Evolutionary conservation across 2,113 vertebrate species (phyloP), one percentile per base, ranked within the genome.

Genomic region (Solea senegalensis): DNA sequence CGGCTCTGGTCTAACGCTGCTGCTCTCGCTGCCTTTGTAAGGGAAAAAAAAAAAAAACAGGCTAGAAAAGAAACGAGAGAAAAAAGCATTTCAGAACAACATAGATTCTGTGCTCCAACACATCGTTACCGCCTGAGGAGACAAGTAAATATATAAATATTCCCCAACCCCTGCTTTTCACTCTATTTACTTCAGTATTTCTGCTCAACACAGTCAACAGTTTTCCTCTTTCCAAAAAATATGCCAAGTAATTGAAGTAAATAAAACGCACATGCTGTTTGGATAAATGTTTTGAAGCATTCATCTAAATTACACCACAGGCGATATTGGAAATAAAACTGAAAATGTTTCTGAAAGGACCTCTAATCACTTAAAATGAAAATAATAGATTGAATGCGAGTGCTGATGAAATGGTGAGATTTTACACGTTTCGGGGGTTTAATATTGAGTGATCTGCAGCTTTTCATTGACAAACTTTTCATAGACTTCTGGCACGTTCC

Each of bases 1-100:
- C 80, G 80, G 86, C 91, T 88, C 91, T 91, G 87, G 90, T 91
- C 92, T 90, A 90, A 87, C 80, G 85, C 89, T 56, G 86, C 86
- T 78, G 90, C 91, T 93, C 89, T 87, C 70, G 77, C 83, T 89
- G 87, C 86, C 90, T 94, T 94, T 94, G 91, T 93, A 91, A 85
- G 80, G 76, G 85, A 74, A 91, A 91, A 89, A 76, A 59, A 72
- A 79, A 72, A 78, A 83, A 83, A 72, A 89, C 76, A 84, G 78
- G 69, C 78, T 61, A 69, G 58, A 69, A 79, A 72, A 78, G 80
- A 83, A 72, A 48, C 11, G 45, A 1, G 54, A 78, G 51, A 73
- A 90, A 91, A 91, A 91, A 69, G 82, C 85, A 75, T 91, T 92
- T 91, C 81, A 89, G 90, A 92, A 93, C 90, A 93, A 93, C 93